Base-by-base conservation (phyloP, 2,888 invertebrate species). In the Orchesella flavescens region DNA sequence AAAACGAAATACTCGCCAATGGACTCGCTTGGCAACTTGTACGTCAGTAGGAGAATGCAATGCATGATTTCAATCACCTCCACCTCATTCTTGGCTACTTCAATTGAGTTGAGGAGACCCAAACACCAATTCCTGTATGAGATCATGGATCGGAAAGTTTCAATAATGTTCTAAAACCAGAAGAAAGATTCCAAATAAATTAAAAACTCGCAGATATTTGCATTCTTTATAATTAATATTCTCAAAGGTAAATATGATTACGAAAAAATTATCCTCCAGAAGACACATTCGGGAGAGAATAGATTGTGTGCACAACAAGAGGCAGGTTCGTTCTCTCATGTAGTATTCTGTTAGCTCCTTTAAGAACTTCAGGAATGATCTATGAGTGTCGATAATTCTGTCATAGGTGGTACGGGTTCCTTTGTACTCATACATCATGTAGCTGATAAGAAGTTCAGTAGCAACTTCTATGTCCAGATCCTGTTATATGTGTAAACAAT, bases 351-450 rank as follows among this genome's bases (percentile, higher is more conserved):
- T 74, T 2, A 87, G 24, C 13, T 75, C 81, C 17, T 49, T 46
- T 19, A 87, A n/a, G 44, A 87, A 85, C 0, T n/a, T 57, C 7
- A 57, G 53, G 0, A 85, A 61, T 10, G 63, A 75, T 53, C 71
- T 49, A 9, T 86, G 83, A 1, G 87, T 85, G 46, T 86, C 86
- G 7, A 86, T 77, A 3, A 88, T 83, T 61, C 84, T 78, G 15
- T 86, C 82, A 23, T 84, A 86, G 0, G 84, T 83, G 0, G 83
- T 86, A 0, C 68, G 71, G 3, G 84, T 74, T 0, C 88, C 88
- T 74, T 85, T 86, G 79, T 87, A 87, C 68, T 88, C 88, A 65
- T 83, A 87, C 86, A 86, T 86, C 66, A 88, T 83, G 74, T 85
- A 88, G 0, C 83, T 79, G 12, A 82, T 74, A 53, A 88, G 78